Evolutionary conservation across 2,797 vertebrate species (phyloP).

Genomic region (Characodon lateralis): DNA sequence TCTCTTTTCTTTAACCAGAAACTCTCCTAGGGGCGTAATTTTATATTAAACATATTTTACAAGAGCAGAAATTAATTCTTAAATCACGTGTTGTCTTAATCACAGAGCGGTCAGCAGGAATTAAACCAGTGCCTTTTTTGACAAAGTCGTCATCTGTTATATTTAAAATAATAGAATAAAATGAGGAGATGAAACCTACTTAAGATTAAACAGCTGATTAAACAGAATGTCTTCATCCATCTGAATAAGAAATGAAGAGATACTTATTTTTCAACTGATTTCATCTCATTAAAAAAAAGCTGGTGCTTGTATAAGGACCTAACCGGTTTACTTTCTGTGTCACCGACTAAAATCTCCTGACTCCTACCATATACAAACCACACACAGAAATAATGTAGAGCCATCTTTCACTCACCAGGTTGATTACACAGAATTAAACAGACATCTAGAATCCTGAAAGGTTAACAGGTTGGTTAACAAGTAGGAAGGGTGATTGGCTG

Average conservation of each 20-base stretch:
- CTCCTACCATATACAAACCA: slow-evolving; percentile 27
- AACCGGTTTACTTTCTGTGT: slow-evolving; percentile 13
- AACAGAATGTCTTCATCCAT: slow-evolving; percentile 12
- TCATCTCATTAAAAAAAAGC: slow-evolving; percentile 10
- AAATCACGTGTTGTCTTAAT: slow-evolving; percentile 6
- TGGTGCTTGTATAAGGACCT: slow-evolving; percentile 24
- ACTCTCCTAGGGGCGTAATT: background rate
- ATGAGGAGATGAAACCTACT: background rate
- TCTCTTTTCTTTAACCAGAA: slow-evolving; percentile 1
- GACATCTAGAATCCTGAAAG: slow-evolving; percentile 36
- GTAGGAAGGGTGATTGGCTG: slow-evolving; percentile 7
- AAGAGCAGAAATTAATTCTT: background rate
- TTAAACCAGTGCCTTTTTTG: background rate
- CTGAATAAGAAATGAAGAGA: background rate
- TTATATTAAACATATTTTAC: slow-evolving; percentile 15
- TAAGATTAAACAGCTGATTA: background rate
- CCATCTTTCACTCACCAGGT: slow-evolving; percentile 57
- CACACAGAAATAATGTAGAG: slow-evolving; percentile 17
- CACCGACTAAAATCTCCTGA: slow-evolving; percentile 23
- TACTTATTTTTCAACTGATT: slow-evolving; percentile 1
- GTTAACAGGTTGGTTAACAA: background rate
- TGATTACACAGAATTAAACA: slow-evolving; percentile 56
- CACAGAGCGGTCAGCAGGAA: background rate
- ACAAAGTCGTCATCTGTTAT: background rate
- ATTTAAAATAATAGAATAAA: background rate